phyloP scores from a whole-genome alignment of 2,113 vertebrate species.

The Elanoides forficatus region DNA sequence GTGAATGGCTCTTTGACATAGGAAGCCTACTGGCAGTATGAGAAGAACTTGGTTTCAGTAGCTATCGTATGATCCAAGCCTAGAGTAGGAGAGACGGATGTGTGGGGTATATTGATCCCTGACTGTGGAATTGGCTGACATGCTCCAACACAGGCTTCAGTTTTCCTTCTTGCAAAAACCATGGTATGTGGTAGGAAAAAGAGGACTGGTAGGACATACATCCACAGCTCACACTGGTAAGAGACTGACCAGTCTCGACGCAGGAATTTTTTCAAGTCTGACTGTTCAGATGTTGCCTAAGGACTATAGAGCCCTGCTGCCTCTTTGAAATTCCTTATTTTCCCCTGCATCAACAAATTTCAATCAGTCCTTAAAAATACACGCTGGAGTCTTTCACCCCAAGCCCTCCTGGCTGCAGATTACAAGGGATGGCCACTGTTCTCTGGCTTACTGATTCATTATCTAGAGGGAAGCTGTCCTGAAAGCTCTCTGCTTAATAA shows the following conservation, averaged over 20 bases:
- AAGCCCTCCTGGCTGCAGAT: background rate
- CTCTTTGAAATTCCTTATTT: background rate
- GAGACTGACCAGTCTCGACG: background rate
- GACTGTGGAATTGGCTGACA: background rate
- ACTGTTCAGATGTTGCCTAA: background rate
- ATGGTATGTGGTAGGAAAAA: background rate
- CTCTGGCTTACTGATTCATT: background rate
- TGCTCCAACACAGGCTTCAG: background rate
- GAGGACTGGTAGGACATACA: background rate
- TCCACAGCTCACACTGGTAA: background rate
- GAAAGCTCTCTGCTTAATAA: background rate
- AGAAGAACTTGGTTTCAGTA: background rate
- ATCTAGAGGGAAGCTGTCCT: background rate
- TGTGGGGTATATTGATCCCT: background rate
- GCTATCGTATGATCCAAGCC: background rate
- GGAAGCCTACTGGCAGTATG: background rate
- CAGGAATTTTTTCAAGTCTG: background rate
- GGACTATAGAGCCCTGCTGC: background rate
- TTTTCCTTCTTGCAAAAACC: background rate
- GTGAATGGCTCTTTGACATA: background rate
- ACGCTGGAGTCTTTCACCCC: background rate
- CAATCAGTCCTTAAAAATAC: background rate
- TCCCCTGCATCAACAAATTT: background rate
- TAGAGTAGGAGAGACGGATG: background rate
- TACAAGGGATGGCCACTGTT: background rate